These are phyloP conservation scores for Spodoptera litura DNA, from an alignment of 1,140 invertebrate species.

Conservation along the genomic window DNA sequence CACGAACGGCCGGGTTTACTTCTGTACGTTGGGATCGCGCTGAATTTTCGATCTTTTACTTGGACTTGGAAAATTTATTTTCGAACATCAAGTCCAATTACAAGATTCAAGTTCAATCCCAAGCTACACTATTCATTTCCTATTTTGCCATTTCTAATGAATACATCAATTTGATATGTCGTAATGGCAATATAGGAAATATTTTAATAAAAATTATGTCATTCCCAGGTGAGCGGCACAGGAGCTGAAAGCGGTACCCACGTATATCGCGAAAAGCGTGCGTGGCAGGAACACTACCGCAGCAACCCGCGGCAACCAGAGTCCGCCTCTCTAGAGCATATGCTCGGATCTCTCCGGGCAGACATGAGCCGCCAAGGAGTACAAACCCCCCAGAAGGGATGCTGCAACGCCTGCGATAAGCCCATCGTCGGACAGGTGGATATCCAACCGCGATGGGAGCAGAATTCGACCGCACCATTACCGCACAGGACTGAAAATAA, in stretches of 20 bases:
- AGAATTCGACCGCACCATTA: conserved; percentile 22
- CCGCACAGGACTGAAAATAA: conserved; percentile 20
- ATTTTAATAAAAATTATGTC: conserved; percentile 9
- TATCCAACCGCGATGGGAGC: conserved; percentile 32
- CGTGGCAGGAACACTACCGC: conserved; percentile 83
- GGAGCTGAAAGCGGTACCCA: conserved; percentile 73
- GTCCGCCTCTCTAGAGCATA: conserved; percentile 83
- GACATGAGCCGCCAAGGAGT: conserved; percentile 99
- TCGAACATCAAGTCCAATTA: conserved; percentile 31
- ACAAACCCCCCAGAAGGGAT: conserved; percentile 98
- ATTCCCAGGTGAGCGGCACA: conserved; percentile 75
- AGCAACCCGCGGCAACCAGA: conserved; percentile 79
- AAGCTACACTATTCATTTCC: conserved; percentile 3
- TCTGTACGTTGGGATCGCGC: conserved; percentile 67
- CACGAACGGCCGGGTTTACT: conserved; percentile 70
- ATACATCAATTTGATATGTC: background rate
- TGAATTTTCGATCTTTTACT: conserved; percentile 53
- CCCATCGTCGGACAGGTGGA: conserved; percentile 98
- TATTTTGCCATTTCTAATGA: conserved; percentile 17
- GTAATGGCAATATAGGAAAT: conserved; percentile 10
- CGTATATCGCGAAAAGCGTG: conserved; percentile 79
- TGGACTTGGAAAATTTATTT: conserved; percentile 42
- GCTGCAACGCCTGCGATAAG: conserved; percentile 98
- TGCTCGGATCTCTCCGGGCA: conserved; percentile 91
- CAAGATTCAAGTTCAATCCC: conserved; percentile 46